Percentiles rank a stretch among this genome's conserved stretches.
phyloP scores from a whole-genome alignment of 2,888 invertebrate genomes.

The Eugnorisma glareosa region DNA sequence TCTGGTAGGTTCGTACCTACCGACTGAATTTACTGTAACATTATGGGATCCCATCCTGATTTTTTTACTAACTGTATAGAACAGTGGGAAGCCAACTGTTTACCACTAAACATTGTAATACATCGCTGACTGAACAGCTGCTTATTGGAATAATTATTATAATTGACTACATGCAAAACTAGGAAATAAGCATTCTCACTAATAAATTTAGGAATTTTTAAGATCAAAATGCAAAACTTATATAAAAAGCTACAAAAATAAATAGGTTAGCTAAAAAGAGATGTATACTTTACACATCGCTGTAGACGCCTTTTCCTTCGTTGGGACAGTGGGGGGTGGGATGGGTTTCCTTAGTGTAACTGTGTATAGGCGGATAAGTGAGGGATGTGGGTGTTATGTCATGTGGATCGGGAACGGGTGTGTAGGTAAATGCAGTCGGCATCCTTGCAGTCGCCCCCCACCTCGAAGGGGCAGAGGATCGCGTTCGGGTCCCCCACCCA shows the following conservation, averaged over 20 bases:
- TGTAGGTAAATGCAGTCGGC: slow-evolving; percentile 88
- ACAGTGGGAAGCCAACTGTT: not conserved
- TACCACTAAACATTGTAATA: not conserved
- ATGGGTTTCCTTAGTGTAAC: slow-evolving; percentile 61
- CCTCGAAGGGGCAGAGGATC: slow-evolving; percentile 88
- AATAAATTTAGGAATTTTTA: not conserved
- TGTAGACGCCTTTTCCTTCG: slow-evolving; percentile 78
- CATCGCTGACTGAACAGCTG: not conserved
- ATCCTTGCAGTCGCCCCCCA: slow-evolving; percentile 89
- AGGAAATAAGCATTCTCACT: slow-evolving; percentile 11
- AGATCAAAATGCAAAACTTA: slow-evolving; percentile 2
- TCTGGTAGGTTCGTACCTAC: not conserved
- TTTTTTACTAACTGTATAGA: not conserved
- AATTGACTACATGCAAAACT: slow-evolving; percentile 29
- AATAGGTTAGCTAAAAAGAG: slow-evolving; percentile 64
- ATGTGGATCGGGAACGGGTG: slow-evolving; percentile 79
- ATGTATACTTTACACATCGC: slow-evolving; percentile 87
- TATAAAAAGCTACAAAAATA: slow-evolving; percentile 46
- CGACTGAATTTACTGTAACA: not conserved
- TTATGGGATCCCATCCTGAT: not conserved
- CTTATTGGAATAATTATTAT: slow-evolving; percentile 10
- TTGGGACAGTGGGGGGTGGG: slow-evolving; percentile 62
- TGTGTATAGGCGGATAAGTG: slow-evolving; percentile 69
- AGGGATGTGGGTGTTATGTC: slow-evolving; percentile 73
- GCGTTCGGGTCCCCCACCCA: slow-evolving; percentile 88